Evolutionary conservation across 2,113 vertebrate species (phyloP).

Genomic region (Dicrurus megarhynchus): DNA sequence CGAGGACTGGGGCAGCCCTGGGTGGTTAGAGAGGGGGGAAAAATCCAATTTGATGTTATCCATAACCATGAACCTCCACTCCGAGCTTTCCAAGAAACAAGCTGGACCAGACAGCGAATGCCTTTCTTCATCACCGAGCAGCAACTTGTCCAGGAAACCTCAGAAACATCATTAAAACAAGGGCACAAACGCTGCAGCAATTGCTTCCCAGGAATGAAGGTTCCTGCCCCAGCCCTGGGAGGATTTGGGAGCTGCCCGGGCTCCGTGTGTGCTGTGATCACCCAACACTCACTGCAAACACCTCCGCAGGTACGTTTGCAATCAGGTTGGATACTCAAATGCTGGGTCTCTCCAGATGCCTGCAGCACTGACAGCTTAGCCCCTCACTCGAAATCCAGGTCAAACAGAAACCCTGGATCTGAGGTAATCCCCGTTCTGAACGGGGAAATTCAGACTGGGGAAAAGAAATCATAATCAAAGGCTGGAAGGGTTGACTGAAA

Average conservation of each 20-base stretch:
- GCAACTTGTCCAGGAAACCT: not conserved
- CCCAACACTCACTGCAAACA: not conserved
- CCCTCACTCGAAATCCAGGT: not conserved
- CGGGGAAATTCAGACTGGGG: not conserved
- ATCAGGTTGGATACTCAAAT: not conserved
- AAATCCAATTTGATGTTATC: fast-evolving
- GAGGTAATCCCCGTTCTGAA: not conserved
- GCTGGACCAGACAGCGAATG: fast-evolving
- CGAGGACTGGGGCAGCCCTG: not conserved
- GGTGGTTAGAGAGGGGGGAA: not conserved
- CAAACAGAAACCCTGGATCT: not conserved
- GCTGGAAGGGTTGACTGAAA: not conserved
- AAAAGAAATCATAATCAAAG: not conserved
- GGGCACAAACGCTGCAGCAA: not conserved
- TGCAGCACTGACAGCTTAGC: not conserved
- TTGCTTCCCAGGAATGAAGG: not conserved
- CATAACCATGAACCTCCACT: not conserved
- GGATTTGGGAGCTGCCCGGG: not conserved
- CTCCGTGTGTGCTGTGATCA: not conserved
- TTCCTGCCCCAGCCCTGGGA: not conserved
- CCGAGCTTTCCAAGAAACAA: not conserved
- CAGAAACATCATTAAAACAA: not conserved
- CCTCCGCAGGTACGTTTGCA: not conserved
- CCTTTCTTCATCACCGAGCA: not conserved
- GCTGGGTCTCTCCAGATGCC: not conserved